Base-by-base conservation (phyloP, 2,888 invertebrate genomes). In the Timandra comae region DNA sequence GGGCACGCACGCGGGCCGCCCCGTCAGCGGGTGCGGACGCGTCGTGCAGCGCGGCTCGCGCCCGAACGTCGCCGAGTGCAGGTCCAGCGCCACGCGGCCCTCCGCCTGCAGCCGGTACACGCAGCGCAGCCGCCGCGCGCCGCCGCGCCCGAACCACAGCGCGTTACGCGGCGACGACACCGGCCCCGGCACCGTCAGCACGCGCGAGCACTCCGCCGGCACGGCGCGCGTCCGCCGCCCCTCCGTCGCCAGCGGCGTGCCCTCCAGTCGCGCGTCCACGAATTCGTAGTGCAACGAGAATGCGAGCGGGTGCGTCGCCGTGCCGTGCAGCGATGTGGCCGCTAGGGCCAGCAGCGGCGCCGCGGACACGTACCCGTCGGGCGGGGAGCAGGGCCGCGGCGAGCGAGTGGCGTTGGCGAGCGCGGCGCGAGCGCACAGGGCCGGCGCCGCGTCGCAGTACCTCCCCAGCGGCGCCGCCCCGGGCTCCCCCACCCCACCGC, bases 101-200 rank as follows among this genome's bases (percentile, higher is more conserved):
- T 87, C 26, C 8, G 91, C 91, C 63, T 92, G 91, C 48, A 94
- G 88, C 36, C 94, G 88, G 66, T 93, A 94, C 32, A 91, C 87
- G 66, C 95, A 95, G 35, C 93, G 91, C 33, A 95, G 72, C 45
- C 91, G 91, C 41, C 87, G 88, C 19, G 92, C 90, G 3, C 96
- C 95, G 0, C 96, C 95, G 25, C 95, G 88, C 0, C 95, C 96
- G 64, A 91, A 95, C 56, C 95, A 88, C 63, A 95, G 91, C 2
- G 94, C 91, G 68, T 95, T 95, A 8, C 92, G 92, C 44, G 93
- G 89, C 24, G 92, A 87, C 1, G 93, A 90, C 56, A 94, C 91
- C 16, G 91, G 87, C 46, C 79, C 82, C 6, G 88, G 86, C 37
- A 68, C 67, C 23, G 64, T 62, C 25, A 80, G 46, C 29, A 63